Conservation (phyloP, 2,113 vertebrate genomes). For the Dunckerocampus dactyliophorus region DNA sequence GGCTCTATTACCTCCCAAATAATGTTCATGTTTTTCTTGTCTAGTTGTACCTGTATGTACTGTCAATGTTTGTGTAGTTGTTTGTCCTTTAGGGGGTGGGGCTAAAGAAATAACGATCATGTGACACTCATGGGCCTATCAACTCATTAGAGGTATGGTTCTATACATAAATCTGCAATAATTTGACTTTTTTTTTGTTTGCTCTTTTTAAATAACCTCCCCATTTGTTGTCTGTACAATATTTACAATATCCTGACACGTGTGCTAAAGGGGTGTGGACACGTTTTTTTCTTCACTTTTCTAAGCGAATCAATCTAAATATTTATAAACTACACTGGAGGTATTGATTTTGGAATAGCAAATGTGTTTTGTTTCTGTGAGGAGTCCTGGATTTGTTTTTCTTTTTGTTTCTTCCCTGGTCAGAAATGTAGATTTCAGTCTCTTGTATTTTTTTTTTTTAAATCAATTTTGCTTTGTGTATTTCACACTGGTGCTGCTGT, state of each 20-base stretch:
- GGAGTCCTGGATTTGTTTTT: slow-evolving; percentile 52
- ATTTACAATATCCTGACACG: slow-evolving; percentile 68
- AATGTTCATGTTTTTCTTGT: too few relatives aligned
- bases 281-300: slow-evolving; percentile 33
- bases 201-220: slow-evolving; percentile 45
- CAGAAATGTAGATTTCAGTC: slow-evolving; percentile 27
- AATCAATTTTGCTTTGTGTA: slow-evolving; percentile 20
- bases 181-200: slow-evolving; percentile 37
- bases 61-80: background rate
- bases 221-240: slow-evolving; percentile 68
- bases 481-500: slow-evolving; percentile 20
- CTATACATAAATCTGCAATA: slow-evolving; percentile 63
- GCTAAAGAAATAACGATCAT: slow-evolving; percentile 47
- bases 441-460: slow-evolving; percentile 9
- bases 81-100: slow-evolving; percentile 10
- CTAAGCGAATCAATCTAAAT: slow-evolving; percentile 46
- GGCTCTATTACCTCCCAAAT: too few relatives aligned
- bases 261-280: slow-evolving; percentile 58
- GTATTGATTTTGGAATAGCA: slow-evolving; percentile 45
- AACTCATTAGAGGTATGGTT: slow-evolving; percentile 58
- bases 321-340: slow-evolving; percentile 48
- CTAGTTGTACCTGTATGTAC: background rate
- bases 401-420: slow-evolving; percentile 16
- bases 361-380: slow-evolving; percentile 33
- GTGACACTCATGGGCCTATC: slow-evolving; percentile 53